These are phyloP conservation scores for Seira sanloemensis DNA, from an alignment of 2,888 invertebrate species.

Conservation along the genomic window DNA sequence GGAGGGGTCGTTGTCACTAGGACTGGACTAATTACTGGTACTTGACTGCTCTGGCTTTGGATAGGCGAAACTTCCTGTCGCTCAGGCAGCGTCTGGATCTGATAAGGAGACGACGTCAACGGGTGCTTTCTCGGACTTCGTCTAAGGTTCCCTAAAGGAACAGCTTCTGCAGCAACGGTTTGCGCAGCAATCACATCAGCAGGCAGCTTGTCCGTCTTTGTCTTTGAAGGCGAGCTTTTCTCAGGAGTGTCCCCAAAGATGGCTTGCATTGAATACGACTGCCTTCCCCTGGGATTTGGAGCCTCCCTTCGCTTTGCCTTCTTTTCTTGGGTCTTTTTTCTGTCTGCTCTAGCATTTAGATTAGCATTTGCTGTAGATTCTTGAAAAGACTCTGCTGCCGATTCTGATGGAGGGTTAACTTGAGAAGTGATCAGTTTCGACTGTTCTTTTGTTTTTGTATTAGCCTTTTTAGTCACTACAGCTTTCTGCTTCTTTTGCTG, in stretches of 20 bases:
- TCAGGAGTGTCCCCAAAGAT: constrained; percentile 39
- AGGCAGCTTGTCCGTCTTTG: neutral
- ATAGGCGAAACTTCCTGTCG: neutral
- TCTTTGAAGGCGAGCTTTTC: constrained; percentile 11
- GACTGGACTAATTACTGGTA: too few relatives aligned
- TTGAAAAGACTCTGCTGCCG: too few relatives aligned
- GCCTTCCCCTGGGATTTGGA: neutral
- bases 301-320: neutral
- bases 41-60: too few relatives aligned
- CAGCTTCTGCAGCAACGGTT: constrained; percentile 30
- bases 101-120: neutral
- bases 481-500: too few relatives aligned
- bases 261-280: too few relatives aligned
- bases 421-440: too few relatives aligned
- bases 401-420: too few relatives aligned
- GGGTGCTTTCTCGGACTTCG: constrained; percentile 28
- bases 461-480: too few relatives aligned
- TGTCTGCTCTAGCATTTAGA: too few relatives aligned
- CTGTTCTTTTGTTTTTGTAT: too few relatives aligned
- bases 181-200: constrained; percentile 40
- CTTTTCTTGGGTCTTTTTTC: too few relatives aligned
- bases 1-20: neutral
- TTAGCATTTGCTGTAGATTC: too few relatives aligned
- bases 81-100: neutral
- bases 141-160: constrained; percentile 30